These are phyloP conservation scores for Arctopsyche grandis DNA, from an alignment of 1,140 invertebrate genomes.

Conservation along the genomic window DNA sequence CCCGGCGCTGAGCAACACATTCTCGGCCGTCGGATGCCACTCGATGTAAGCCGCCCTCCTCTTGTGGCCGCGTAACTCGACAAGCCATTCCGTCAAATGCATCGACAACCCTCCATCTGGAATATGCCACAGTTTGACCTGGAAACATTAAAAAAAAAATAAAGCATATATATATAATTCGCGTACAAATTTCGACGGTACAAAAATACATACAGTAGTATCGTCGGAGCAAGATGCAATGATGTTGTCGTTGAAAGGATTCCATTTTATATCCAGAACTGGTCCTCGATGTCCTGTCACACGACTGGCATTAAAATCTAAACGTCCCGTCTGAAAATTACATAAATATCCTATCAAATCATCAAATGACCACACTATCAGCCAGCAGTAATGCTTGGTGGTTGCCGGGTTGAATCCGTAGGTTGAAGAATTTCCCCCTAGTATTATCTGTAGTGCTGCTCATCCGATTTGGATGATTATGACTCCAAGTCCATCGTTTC, in stretches of 20 bases:
- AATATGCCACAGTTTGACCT: constrained; percentile 91
- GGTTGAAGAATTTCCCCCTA: too few relatives aligned
- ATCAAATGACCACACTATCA: background rate
- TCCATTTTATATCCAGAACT: constrained; percentile 89
- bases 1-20: constrained; percentile 88
- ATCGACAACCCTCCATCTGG: constrained; percentile 86
- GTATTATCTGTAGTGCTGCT: too few relatives aligned
- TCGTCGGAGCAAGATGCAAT: constrained; percentile 96
- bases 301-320: constrained; percentile 81
- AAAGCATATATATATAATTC: constrained; percentile 4
- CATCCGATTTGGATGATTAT: too few relatives aligned
- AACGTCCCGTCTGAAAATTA: constrained; percentile 71
- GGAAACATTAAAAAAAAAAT: constrained; percentile 50
- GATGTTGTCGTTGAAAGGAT: constrained; percentile 94
- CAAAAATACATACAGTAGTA: constrained; percentile 84
- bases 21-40: constrained; percentile 96
- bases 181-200: too few relatives aligned
- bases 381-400: too few relatives aligned
- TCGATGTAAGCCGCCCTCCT: constrained; percentile 87
- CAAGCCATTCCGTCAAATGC: constrained; percentile 85
- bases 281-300: constrained; percentile 86
- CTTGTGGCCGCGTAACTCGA: constrained; percentile 89
- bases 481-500: too few relatives aligned
- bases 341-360: background rate
- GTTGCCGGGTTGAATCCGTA: too few relatives aligned